These are phyloP conservation scores for Trichacis sp. DNA, from an alignment of 2,888 invertebrate genomes.

Conservation along the genomic window DNA sequence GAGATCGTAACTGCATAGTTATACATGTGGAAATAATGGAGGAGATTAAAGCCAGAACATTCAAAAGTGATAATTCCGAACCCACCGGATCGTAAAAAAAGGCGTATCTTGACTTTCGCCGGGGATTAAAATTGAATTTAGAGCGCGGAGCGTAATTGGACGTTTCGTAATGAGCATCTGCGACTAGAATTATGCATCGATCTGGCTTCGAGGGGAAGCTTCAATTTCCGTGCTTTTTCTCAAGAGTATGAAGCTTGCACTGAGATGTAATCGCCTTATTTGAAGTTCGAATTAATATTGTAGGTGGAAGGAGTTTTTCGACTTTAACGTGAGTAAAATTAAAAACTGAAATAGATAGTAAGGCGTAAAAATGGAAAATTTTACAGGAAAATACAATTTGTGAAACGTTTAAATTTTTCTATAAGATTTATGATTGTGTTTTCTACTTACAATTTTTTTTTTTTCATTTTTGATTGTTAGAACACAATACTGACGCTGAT, in stretches of 20 bases:
- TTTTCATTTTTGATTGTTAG: too few relatives aligned
- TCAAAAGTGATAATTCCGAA: not conserved
- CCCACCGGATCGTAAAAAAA: not conserved
- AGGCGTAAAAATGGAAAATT: too few relatives aligned
- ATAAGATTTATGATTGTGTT: too few relatives aligned
- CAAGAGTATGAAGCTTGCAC: not conserved
- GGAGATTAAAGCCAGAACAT: not conserved
- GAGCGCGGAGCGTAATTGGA: not conserved
- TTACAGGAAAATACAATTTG: too few relatives aligned
- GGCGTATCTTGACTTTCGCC: not conserved
- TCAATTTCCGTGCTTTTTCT: not conserved
- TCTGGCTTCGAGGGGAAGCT: not conserved
- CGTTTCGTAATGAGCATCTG: not conserved
- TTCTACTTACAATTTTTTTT: too few relatives aligned
- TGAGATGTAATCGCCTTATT: not conserved
- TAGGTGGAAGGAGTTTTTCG: too few relatives aligned
- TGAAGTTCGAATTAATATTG: constrained; percentile 2
- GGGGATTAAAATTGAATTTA: not conserved
- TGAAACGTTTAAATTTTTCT: too few relatives aligned
- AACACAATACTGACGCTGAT: too few relatives aligned
- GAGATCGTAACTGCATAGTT: constrained; percentile 7
- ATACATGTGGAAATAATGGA: not conserved
- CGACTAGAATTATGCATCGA: not conserved
- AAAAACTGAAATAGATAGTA: too few relatives aligned
- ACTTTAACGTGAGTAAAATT: too few relatives aligned